These are phyloP conservation scores for Sciurus niger DNA, from an alignment of 2,113 vertebrate genomes.

Conservation along the genomic window DNA sequence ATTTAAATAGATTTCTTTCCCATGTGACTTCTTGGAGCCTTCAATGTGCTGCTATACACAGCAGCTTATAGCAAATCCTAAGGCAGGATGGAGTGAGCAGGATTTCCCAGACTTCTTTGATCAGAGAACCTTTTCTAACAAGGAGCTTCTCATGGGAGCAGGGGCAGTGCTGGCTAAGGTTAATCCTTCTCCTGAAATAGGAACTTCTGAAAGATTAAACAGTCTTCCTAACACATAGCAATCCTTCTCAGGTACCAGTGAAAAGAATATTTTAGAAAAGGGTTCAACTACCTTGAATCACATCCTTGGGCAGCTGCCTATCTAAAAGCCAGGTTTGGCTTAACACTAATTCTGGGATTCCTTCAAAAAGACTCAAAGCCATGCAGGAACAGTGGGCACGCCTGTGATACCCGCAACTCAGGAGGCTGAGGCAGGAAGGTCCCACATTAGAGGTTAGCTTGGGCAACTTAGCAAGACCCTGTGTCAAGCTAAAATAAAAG, in stretches of 20 bases:
- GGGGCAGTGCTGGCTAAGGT: not conserved
- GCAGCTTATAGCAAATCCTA: rapidly evolving
- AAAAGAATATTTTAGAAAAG: not conserved
- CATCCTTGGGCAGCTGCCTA: not conserved
- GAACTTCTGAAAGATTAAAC: not conserved
- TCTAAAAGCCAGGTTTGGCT: not conserved
- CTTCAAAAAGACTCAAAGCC: not conserved
- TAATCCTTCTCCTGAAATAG: not conserved
- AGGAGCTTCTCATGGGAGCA: not conserved
- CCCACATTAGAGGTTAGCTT: too few species aligned
- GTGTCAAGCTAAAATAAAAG: too few species aligned
- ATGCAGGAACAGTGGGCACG: not conserved
- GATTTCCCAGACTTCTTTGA: not conserved
- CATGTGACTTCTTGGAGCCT: not conserved
- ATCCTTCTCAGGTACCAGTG: not conserved
- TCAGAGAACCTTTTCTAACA: not conserved
- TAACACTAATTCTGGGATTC: slow-evolving; percentile 1
- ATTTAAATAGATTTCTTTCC: not conserved
- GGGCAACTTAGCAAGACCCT: too few species aligned
- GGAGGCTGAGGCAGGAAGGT: too few species aligned
- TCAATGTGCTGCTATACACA: rapidly evolving
- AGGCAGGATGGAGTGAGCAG: not conserved
- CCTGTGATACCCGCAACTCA: too few species aligned
- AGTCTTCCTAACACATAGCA: not conserved
- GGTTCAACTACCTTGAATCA: not conserved